A percentile compares a stretch with the other conserved stretches of the same genome.
Conservation (phyloP, 2,113 vertebrate species). For the Pavo muticus region DNA sequence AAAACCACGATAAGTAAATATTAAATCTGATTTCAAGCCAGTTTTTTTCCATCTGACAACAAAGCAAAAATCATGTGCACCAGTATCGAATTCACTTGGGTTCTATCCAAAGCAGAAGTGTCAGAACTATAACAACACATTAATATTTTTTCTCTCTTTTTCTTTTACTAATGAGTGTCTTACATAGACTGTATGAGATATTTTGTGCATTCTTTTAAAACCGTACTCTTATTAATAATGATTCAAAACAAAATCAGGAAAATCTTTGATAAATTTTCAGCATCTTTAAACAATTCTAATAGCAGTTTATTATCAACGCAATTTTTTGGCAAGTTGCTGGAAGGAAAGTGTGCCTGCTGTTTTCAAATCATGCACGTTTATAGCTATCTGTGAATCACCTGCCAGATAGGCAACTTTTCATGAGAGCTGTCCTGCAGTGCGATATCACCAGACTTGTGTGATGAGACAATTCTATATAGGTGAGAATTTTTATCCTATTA, state of each 20-base stretch:
- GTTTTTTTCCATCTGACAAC: background rate
- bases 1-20: background rate
- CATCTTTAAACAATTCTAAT: background rate
- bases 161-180: background rate
- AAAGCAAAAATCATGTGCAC: background rate
- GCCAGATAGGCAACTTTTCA: conserved; percentile 7
- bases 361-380: conserved; percentile 46
- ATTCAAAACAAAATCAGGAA: background rate
- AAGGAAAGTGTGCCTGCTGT: conserved; percentile 16
- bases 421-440: conserved; percentile 20
- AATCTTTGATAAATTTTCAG: background rate
- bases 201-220: background rate
- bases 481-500: conserved; percentile 5
- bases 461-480: background rate
- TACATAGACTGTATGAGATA: background rate
- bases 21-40: background rate
- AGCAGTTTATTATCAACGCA: conserved; percentile 2
- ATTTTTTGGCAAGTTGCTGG: background rate
- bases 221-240: background rate
- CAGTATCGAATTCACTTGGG: background rate
- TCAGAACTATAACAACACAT: background rate
- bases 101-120: background rate
- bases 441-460: background rate
- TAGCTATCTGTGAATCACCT: conserved; percentile 44
- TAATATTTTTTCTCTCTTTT: background rate